Evolutionary conservation across 2,888 invertebrate genomes (phyloP), one percentile per base, ranked within the genome.

Genomic region (Scaptodrosophila latifasciaeformis): DNA sequence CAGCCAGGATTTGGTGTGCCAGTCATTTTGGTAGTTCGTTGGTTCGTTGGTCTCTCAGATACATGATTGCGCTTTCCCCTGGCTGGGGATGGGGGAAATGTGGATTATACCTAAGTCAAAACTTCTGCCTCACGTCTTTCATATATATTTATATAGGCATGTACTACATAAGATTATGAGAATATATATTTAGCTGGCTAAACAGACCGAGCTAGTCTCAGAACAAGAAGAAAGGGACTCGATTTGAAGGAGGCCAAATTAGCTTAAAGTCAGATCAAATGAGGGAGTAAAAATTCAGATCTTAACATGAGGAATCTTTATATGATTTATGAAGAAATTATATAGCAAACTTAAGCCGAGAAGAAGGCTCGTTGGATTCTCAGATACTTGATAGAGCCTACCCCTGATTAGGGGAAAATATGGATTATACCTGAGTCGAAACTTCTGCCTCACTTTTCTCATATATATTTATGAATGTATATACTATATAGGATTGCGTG

Each of bases 1-100:
- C n/a, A 44, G 50, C 48, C 61, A 50, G 63, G 67, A 67, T 71
- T 68, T 59, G n/a, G 24, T 37, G 3, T 49, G 42, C 18, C 5
- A 49, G 9, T 12, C 37, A 37, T 37, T 37, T 15, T 37, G 12
- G 37, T 37, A 37, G 37, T 37, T 19, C 10, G 37, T 18, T n/a
- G n/a, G 10, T 10, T 7, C 40, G 40, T 17, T 40, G 19, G n/a
- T n/a, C n/a, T n/a, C n/a, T n/a, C n/a, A n/a, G n/a, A n/a, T n/a
- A n/a, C 40, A 40, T 34, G 3, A n/a, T 10, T 4, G 34, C 3
- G 12, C 13, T 9, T 37, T 29, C 49, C 35, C 17, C 24, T 21
- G 39, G 34, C 6, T 9, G 30, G 13, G 4, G 27, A 24, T n/a
- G 43, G 45, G 34, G 19, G 18, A 42, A 1, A 39, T 2, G 35